Percentiles rank a stretch among this genome's conserved stretches.
Conservation (phyloP, 2,797 vertebrate genomes). For the Gallinago nigripennis region DNA sequence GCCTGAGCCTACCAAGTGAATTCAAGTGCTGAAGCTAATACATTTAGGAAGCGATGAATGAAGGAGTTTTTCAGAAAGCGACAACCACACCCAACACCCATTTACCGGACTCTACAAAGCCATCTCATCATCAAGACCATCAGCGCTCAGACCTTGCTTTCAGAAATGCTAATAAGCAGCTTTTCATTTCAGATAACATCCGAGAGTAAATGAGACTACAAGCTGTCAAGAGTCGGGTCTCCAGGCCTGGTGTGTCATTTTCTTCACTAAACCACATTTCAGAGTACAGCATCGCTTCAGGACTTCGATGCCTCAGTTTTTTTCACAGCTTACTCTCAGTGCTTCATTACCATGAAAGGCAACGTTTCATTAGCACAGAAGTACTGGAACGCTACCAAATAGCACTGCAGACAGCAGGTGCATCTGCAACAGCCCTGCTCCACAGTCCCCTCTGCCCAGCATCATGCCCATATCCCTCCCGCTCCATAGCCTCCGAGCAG, state of each 20-base stretch:
- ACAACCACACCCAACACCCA: not conserved
- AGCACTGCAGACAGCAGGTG: not conserved
- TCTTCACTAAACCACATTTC: not conserved
- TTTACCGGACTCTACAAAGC: not conserved
- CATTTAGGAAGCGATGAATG: not conserved
- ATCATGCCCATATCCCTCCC: rapidly evolving
- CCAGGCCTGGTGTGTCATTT: not conserved
- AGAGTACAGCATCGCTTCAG: not conserved
- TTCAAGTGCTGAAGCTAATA: not conserved
- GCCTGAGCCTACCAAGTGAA: not conserved
- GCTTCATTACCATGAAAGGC: not conserved
- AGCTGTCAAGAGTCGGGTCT: not conserved
- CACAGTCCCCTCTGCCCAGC: not conserved
- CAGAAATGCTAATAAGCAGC: not conserved
- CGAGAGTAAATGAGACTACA: not conserved
- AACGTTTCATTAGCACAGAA: not conserved
- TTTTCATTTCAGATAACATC: not conserved
- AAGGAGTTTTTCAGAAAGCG: not conserved
- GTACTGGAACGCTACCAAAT: rapidly evolving
- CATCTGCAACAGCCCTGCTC: not conserved
- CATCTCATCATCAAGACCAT: not conserved
- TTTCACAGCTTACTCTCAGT: not conserved
- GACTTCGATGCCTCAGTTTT: not conserved
- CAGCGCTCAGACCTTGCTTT: not conserved
- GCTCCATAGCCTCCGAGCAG: not conserved